Conservation (phyloP, 2,113 vertebrate genomes). For the Mionectes macconnelli region DNA sequence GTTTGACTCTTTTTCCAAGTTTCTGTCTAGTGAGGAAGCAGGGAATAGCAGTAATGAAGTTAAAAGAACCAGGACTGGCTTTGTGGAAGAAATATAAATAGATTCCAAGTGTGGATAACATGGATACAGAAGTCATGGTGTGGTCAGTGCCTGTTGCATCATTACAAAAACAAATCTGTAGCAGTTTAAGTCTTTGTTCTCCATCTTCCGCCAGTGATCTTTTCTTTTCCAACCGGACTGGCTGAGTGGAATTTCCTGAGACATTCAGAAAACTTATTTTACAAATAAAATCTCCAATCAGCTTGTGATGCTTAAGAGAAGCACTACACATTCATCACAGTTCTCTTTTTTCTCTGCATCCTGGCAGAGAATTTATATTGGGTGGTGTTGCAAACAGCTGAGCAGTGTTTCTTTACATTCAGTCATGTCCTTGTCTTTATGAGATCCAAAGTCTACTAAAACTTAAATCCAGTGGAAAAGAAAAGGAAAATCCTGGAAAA, state of each 20-base stretch:
- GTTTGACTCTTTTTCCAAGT: not conserved
- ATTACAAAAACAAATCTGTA: not conserved
- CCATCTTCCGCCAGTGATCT: not conserved
- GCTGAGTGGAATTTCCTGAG: not conserved
- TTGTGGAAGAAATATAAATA: slow-evolving; percentile 2
- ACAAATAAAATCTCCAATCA: not conserved
- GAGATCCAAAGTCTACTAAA: not conserved
- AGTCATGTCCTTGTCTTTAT: not conserved
- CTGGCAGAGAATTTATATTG: not conserved
- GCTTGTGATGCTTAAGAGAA: not conserved
- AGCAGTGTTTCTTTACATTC: not conserved
- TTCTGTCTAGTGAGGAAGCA: not conserved
- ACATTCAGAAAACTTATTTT: not conserved
- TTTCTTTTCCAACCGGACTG: not conserved
- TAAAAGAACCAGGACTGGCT: not conserved
- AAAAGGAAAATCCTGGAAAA: not conserved
- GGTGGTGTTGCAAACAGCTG: not conserved
- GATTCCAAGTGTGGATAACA: not conserved
- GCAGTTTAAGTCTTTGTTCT: not conserved
- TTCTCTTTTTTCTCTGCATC: not conserved
- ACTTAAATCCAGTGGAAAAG: not conserved
- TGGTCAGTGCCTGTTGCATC: not conserved
- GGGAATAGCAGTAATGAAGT: not conserved
- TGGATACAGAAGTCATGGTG: not conserved
- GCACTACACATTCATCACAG: not conserved